Evolutionary conservation across 2,888 invertebrate genomes (phyloP), one percentile per base, ranked within the genome.

Genomic region (Pherbina coryleti): DNA sequence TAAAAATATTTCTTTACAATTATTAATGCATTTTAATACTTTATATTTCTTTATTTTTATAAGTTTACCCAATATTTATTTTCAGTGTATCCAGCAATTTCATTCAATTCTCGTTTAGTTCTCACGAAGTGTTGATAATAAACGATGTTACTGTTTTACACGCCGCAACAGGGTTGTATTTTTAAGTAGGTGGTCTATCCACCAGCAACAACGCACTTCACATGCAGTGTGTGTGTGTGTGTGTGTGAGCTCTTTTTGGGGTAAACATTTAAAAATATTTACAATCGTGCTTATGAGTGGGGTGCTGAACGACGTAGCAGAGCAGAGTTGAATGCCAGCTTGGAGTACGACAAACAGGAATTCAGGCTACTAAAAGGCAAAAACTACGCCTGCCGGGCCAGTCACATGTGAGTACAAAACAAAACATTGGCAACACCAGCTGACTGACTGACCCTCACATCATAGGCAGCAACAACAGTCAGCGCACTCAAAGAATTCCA

Each of bases 41-140:
- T 31, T 31, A 31, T 31, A 31, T 31, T n/a, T n/a, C n/a, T 2
- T 7, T 7, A 14, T 2, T 55, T 55, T 22, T 55, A 9, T 19
- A 55, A 51, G 3, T n/a, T n/a, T 19, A 5, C n/a, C 17, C 3
- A 55, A 55, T 17, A 51, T 60, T 44, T 75, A 25, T 19, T 14
- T 17, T 37, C 75, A 67, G 75, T 75, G 75, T 66, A 51, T 17
- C 5, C 14, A 11, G 31, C 31, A 55, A 67, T 66, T 66, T 53
- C n/a, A 53, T 37, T 55, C 51, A 67, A 55, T 67, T 75, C 44
- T 22, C 55, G 55, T 62, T 28, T 55, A 37, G 55, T 75, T 67
- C 55, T 19, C 55, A 67, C 57, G 37, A 66, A 67, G 55, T 75
- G 75, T 75, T 75, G 66, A 55, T 75, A 75, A 75, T 67, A 66